These are phyloP conservation scores for Diplodus sargus DNA, from an alignment of 2,797 vertebrate species.

Conservation along the genomic window DNA sequence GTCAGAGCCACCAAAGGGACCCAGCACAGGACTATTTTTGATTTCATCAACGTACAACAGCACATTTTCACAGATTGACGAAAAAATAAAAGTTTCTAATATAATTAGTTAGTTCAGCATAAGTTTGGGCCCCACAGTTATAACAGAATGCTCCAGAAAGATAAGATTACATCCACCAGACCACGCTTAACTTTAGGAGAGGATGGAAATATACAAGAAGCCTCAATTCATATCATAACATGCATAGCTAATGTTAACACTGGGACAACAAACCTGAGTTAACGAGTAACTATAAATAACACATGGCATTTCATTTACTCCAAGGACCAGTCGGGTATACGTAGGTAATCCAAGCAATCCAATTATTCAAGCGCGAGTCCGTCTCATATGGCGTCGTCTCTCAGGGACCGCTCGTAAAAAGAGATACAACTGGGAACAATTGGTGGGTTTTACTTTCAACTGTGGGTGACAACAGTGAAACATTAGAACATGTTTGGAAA, in stretches of 20 bases:
- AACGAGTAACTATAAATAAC: slow-evolving; percentile 24
- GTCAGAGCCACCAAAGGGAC: slow-evolving; percentile 57
- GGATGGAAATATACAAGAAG: not conserved
- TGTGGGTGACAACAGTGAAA: not conserved
- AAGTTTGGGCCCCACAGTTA: not conserved
- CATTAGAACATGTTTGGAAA: not conserved
- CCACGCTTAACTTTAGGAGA: not conserved
- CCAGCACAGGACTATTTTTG: slow-evolving; percentile 31
- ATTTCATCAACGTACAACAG: slow-evolving; percentile 24
- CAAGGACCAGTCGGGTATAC: not conserved
- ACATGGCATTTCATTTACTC: slow-evolving; percentile 23
- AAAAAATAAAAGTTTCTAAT: not conserved
- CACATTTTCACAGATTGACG: not conserved
- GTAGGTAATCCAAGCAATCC: slow-evolving; percentile 3
- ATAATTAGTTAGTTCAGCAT: not conserved
- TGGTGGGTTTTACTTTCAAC: not conserved
- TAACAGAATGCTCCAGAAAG: not conserved
- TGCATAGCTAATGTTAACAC: not conserved
- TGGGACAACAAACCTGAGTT: slow-evolving; percentile 5
- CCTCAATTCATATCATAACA: not conserved
- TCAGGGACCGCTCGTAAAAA: not conserved
- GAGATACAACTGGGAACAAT: not conserved
- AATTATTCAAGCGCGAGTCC: slow-evolving; percentile 8
- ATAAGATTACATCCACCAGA: no score
- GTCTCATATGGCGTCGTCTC: slow-evolving; percentile 8